Evolutionary conservation across 1,140 invertebrate genomes (phyloP).

Genomic region (Pseudomyrmex cubaensis): DNA sequence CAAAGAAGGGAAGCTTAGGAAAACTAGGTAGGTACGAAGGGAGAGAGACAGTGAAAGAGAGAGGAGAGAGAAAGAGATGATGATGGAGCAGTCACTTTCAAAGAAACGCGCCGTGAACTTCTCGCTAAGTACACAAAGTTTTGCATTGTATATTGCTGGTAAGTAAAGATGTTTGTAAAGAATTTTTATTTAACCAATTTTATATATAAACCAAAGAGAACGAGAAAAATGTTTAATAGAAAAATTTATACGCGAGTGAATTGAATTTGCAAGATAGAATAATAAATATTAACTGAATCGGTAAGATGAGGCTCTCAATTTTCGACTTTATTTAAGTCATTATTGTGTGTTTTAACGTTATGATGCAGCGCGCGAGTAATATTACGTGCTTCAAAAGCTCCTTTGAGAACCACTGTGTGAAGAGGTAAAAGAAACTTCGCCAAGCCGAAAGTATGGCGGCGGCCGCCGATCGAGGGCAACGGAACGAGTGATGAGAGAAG

Average conservation of each 20-base stretch:
- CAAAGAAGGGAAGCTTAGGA: background rate
- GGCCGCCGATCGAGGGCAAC: constrained; percentile 4
- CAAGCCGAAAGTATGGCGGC: background rate
- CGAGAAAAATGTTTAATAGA: background rate
- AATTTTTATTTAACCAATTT: too few species aligned
- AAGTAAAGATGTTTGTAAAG: background rate
- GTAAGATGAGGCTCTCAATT: background rate
- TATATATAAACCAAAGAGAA: too few species aligned
- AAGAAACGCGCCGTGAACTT: background rate
- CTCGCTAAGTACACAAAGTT: background rate
- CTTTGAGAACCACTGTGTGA: constrained; percentile 16
- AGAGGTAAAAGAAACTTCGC: constrained; percentile 4
- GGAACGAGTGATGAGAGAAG: constrained; percentile 18
- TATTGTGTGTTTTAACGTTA: background rate
- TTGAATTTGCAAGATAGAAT: background rate
- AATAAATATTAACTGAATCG: background rate
- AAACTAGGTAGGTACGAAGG: background rate
- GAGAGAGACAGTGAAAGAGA: background rate
- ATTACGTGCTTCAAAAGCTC: background rate
- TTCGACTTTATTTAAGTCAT: background rate
- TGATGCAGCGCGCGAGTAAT: background rate
- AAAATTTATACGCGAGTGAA: background rate
- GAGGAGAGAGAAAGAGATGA: background rate
- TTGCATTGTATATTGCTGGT: background rate
- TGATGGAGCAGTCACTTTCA: constrained; percentile 31